These are phyloP conservation scores for Acyrthosiphon pisum DNA, from an alignment of 1,140 invertebrate species.

Conservation along the genomic window DNA sequence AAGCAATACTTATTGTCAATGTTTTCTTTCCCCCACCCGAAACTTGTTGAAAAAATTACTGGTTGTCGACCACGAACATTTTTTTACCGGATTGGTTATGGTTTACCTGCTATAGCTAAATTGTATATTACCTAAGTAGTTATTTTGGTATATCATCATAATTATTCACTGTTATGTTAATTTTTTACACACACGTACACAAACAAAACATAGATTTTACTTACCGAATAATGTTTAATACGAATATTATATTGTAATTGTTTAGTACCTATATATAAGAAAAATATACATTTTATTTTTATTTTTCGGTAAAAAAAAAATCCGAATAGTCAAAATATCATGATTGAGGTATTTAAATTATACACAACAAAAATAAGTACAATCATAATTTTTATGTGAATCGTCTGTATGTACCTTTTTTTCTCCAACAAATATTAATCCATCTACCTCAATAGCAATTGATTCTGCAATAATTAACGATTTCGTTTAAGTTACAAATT, in stretches of 20 bases:
- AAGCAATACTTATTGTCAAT: background rate
- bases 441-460: constrained; percentile 51
- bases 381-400: constrained; percentile 50
- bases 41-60: background rate
- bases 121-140: background rate
- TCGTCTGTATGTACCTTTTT: background rate
- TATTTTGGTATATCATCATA: background rate
- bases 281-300: background rate
- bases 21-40: background rate
- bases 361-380: constrained; percentile 36
- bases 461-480: constrained; percentile 42
- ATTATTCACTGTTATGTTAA: background rate
- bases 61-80: background rate
- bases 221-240: background rate
- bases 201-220: constrained; percentile 18
- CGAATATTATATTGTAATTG: background rate
- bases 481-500: constrained; percentile 34
- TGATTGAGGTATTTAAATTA: background rate
- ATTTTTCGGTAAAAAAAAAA: background rate
- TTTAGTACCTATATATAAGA: background rate
- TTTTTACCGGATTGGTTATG: background rate
- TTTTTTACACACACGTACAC: background rate
- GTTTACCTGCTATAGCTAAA: constrained; percentile 23
- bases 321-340: constrained; percentile 9
- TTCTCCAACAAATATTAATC: background rate